These are phyloP conservation scores for Cataglyphis hispanica DNA, from an alignment of 1,140 invertebrate species.

Conservation along the genomic window DNA sequence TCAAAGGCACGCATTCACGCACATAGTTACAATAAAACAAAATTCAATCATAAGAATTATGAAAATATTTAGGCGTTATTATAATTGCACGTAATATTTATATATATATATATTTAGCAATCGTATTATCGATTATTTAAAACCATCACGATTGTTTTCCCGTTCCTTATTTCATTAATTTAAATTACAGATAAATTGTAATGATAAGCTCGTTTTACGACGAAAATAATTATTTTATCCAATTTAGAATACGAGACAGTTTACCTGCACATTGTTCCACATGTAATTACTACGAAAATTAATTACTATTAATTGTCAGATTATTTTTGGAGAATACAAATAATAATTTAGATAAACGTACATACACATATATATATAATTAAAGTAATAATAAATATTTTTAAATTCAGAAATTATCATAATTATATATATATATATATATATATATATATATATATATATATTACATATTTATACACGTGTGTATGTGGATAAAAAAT, in stretches of 20 bases:
- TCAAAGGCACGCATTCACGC: not conserved
- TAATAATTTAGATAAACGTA: not conserved
- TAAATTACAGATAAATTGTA: conserved; percentile 37
- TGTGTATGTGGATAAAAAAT: not conserved
- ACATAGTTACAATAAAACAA: not conserved
- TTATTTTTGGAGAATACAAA: not conserved
- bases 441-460: too few relatives aligned
- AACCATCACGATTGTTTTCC: conserved; percentile 2
- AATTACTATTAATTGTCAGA: conserved; percentile 33
- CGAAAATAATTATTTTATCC: conserved; percentile 45
- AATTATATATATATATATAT: too few relatives aligned
- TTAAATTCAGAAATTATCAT: not conserved
- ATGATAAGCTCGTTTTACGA: conserved; percentile 2
- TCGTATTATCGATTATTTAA: not conserved
- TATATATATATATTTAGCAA: not conserved
- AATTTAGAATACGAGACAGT: conserved; percentile 39
- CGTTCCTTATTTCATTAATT: not conserved
- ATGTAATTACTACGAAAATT: conserved; percentile 37
- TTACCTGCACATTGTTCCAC: not conserved
- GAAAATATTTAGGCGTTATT: not conserved
- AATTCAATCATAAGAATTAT: conserved; percentile 8
- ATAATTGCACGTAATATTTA: not conserved
- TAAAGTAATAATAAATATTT: conserved; percentile 11
- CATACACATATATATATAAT: too few relatives aligned
- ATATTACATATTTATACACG: too few relatives aligned